Base-by-base conservation (phyloP, 1,140 invertebrate genomes). In the Nephotettix cincticeps region DNA sequence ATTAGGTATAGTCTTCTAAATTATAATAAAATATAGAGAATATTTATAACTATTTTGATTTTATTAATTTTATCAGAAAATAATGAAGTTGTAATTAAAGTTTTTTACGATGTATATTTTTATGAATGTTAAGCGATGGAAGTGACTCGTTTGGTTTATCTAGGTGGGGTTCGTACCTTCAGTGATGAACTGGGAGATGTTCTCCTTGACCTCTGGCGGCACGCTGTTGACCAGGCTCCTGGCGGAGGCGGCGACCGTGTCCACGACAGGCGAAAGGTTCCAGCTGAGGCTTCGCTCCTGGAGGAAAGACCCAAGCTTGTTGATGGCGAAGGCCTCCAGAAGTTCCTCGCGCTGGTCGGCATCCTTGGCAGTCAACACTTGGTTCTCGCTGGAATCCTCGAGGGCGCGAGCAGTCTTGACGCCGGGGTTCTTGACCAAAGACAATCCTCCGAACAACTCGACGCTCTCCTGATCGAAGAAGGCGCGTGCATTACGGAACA, bases 381-480 rank as follows among this genome's bases (percentile, higher is more conserved):
- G 79, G 70, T 82, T 80, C 68, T 83, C 83, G 72, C 80, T 79
- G 17, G 79, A 47, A 23, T 86, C 78, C 40, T 84, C 81, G 9
- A 70, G 66, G 51, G 72, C 70, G 27, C 63, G 54, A 36, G 63
- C 51, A 13, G 69, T 68, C 21, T 61, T n/a, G 11, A 63, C 11
- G 14, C 19, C 54, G 6, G 36, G n/a, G 19, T 75, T 77, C 78
- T 85, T 86, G 68, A 87, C 82, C 25, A 89, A 74, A 2, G 83
- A 85, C 17, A 89, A 79, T 36, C 88, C 88, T 54, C 82, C 83
- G 51, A 85, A 78, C 30, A 89, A 70, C 68, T 88, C 85, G 56
- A 88, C 79, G 72, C 77, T 84, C 58, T 87, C 86, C 75, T 84
- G 84, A 30, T 84, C 83, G 75, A 90, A 88, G 77, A 89, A 84